Percentiles rank a stretch among this genome's conserved stretches.
Evolutionary conservation across 2,113 vertebrate genomes (phyloP).

Genomic region (Platysteira castanea): DNA sequence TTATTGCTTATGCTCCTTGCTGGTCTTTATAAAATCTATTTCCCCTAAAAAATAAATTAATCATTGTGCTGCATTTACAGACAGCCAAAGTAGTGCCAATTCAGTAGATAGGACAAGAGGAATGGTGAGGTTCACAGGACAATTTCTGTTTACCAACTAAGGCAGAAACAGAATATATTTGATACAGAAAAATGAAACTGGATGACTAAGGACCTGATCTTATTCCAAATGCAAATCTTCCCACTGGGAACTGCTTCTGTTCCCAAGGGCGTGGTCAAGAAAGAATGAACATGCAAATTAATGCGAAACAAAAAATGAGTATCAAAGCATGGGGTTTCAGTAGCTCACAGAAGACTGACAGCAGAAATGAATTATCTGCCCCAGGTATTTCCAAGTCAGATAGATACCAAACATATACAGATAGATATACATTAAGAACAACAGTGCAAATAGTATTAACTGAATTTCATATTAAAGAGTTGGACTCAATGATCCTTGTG

Average conservation of each 20-base stretch:
- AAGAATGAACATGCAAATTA: constrained; percentile 17
- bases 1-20: neutral
- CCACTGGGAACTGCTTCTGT: neutral
- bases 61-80: neutral
- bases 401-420: neutral
- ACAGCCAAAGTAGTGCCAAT: neutral
- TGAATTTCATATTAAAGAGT: neutral
- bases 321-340: neutral
- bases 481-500: neutral
- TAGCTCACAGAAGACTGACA: neutral
- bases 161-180: neutral
- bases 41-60: neutral
- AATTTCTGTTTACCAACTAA: rapidly evolving
- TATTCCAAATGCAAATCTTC: neutral
- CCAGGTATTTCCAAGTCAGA: neutral
- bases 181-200: neutral
- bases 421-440: neutral
- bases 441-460: neutral
- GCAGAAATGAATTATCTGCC: neutral
- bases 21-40: neutral
- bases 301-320: neutral
- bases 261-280: neutral
- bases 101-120: neutral
- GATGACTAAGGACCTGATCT: neutral
- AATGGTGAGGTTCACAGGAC: neutral